Percentiles rank a stretch among this genome's conserved stretches.
phyloP scores from a whole-genome alignment of 2,797 vertebrate genomes.

The Setipinna tenuifilis region DNA sequence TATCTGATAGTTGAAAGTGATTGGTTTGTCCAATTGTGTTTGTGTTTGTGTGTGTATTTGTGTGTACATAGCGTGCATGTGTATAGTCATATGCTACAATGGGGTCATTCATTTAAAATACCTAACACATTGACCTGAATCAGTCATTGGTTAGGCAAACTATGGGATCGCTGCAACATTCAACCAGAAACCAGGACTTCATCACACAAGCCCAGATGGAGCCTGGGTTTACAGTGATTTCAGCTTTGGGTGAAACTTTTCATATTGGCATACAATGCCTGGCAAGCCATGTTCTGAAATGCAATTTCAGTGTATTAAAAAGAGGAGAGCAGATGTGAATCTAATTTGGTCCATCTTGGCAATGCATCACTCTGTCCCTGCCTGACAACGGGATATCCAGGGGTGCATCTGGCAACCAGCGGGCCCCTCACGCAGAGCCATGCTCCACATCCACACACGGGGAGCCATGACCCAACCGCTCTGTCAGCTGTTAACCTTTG shows the following conservation, averaged over 20 bases:
- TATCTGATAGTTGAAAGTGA: not conserved
- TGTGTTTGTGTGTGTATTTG: not conserved
- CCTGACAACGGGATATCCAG: not conserved
- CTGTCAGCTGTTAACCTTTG: slow-evolving; percentile 1
- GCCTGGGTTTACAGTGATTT: not conserved
- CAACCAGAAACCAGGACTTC: not conserved
- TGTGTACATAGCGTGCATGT: no score
- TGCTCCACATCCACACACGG: not conserved
- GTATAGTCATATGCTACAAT: not conserved
- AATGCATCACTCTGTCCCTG: not conserved
- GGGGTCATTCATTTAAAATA: not conserved
- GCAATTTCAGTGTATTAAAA: not conserved
- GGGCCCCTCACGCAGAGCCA: no score
- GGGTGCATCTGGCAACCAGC: not conserved
- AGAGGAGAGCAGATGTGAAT: not conserved
- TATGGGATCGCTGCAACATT: not conserved
- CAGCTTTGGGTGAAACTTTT: not conserved
- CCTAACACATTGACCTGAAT: not conserved
- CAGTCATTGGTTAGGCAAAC: not conserved
- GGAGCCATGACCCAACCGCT: not conserved
- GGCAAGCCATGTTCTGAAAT: not conserved
- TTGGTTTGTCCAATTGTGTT: not conserved
- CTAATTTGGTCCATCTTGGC: slow-evolving; percentile 6
- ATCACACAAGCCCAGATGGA: not conserved
- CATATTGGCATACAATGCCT: not conserved